Conservation (phyloP, 2,797 vertebrate species). For the Enteromius unitaeniatus region DNA sequence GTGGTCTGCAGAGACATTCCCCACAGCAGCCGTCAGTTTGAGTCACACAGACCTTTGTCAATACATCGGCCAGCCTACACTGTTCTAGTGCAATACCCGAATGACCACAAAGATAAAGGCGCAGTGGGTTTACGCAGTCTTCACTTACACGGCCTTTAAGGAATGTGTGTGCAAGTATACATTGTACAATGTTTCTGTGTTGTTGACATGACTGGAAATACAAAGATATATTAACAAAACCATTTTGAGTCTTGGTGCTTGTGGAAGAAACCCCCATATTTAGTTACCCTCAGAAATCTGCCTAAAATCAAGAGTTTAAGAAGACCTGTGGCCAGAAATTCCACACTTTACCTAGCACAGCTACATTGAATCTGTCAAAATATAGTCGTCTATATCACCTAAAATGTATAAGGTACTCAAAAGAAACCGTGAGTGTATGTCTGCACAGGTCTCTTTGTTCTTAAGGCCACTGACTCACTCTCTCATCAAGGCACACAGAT, state of each 20-base stretch:
- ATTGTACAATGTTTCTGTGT: not conserved
- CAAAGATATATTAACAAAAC: not conserved
- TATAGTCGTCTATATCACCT: slow-evolving; percentile 59
- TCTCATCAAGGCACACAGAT: slow-evolving; percentile 28
- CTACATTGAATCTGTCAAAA: slow-evolving; percentile 6
- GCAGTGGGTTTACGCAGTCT: not conserved
- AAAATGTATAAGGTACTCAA: slow-evolving; percentile 67
- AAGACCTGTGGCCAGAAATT: slow-evolving; percentile 32
- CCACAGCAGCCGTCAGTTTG: slow-evolving; percentile 55
- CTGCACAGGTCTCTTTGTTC: slow-evolving; percentile 73
- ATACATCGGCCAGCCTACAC: slow-evolving; percentile 61
- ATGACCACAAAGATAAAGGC: slow-evolving; percentile 34
- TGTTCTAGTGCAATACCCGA: slow-evolving; percentile 62
- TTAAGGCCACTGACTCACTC: slow-evolving; percentile 61
- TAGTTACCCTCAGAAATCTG: slow-evolving; percentile 22
- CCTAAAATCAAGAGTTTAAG: not conserved
- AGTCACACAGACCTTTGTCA: slow-evolving; percentile 61
- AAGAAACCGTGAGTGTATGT: slow-evolving; percentile 58
- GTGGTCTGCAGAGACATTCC: slow-evolving; percentile 53
- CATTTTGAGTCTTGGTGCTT: not conserved
- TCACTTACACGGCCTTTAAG: not conserved
- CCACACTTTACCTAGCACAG: slow-evolving; percentile 13
- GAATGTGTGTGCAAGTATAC: not conserved
- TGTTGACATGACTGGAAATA: not conserved
- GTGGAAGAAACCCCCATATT: not conserved